These are phyloP conservation scores for Halcyon malimbica DNA, from an alignment of 2,113 vertebrate genomes.

Conservation along the genomic window DNA sequence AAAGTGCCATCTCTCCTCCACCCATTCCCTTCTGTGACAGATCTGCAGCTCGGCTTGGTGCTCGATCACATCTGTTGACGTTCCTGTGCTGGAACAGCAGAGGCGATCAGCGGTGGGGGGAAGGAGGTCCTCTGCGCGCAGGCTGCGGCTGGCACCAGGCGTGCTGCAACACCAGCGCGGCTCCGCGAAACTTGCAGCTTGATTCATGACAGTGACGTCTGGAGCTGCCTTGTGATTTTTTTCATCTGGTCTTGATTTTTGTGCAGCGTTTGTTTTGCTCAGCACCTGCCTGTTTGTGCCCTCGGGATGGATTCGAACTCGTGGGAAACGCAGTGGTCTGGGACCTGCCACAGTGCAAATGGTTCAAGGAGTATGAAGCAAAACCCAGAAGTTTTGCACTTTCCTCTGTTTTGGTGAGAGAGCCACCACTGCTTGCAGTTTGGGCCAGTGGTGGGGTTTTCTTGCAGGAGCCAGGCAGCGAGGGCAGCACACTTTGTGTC, in stretches of 20 bases:
- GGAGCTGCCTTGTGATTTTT: not conserved
- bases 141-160: not conserved
- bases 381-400: not conserved
- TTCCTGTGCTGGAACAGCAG: not conserved
- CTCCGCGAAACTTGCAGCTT: not conserved
- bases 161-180: fast-evolving
- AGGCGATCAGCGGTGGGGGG: fast-evolving
- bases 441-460: fast-evolving
- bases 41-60: not conserved
- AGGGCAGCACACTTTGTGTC: not conserved
- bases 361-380: not conserved
- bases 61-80: not conserved
- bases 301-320: fast-evolving
- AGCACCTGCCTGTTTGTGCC: not conserved
- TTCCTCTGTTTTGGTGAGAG: not conserved
- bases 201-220: not conserved
- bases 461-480: not conserved
- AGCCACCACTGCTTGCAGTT: not conserved
- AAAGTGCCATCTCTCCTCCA: not conserved
- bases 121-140: not conserved
- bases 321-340: not conserved
- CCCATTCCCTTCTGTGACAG: not conserved
- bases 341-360: not conserved
- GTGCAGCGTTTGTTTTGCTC: not conserved
- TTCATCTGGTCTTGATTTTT: not conserved